phyloP scores from a whole-genome alignment of 2,113 vertebrate species.

The Callipepla californica region DNA sequence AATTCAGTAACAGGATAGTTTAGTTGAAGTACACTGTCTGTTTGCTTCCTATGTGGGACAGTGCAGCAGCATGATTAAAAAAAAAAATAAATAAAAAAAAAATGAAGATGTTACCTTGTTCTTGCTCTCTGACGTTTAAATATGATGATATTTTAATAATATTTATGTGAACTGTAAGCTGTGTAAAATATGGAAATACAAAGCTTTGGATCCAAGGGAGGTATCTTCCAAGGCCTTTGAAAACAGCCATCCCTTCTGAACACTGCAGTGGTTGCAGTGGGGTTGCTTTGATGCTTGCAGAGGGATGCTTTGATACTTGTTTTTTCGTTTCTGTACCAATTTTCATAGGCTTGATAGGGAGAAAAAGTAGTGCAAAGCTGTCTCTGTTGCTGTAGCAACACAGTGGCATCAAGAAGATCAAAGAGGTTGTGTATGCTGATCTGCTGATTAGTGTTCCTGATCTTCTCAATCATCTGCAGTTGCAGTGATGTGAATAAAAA shows the following conservation, averaged over 20 bases:
- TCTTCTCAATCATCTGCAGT: not conserved
- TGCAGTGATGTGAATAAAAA: not conserved
- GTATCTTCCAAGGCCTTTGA: not conserved
- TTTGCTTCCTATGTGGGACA: conserved; percentile 31
- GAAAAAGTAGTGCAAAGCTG: not conserved
- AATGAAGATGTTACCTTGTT: conserved; percentile 13
- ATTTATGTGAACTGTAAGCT: conserved; percentile 13
- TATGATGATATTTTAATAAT: conserved; percentile 2
- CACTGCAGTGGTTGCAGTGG: not conserved
- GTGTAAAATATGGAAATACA: conserved; percentile 8
- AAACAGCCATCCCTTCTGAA: not conserved
- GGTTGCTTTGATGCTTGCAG: not conserved
- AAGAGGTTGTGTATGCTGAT: not conserved
- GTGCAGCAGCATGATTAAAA: conserved; percentile 30
- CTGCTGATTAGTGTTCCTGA: not conserved
- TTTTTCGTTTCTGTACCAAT: not conserved
- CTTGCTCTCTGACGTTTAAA: conserved; percentile 53
- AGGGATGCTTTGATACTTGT: not conserved
- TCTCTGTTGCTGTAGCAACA: not conserved
- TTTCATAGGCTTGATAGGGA: not conserved
- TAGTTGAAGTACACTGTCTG: conserved; percentile 10
- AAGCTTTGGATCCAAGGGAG: not conserved
- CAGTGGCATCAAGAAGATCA: not conserved
- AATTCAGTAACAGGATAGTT: conserved; percentile 73
- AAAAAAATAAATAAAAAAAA: not conserved